A percentile compares a stretch with the other conserved stretches of the same genome.
phyloP scores from a whole-genome alignment of 30 jellyfish, hydroid and myxozoan genomes.

The Hydractinia symbiolongicarpus region DNA sequence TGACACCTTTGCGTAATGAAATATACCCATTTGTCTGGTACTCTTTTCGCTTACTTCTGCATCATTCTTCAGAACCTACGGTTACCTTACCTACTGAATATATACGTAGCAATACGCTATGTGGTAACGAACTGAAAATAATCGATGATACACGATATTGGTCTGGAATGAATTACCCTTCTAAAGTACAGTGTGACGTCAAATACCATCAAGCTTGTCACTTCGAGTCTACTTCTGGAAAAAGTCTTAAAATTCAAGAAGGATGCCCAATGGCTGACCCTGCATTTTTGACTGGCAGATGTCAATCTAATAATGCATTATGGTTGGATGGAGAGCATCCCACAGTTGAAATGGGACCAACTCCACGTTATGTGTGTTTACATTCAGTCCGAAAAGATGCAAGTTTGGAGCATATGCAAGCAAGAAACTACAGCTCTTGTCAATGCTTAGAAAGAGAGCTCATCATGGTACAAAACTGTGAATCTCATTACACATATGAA shows the following conservation, averaged over 20 bases:
- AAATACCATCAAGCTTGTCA: background rate
- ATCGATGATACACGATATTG: background rate
- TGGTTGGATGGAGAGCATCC: constrained; percentile 11
- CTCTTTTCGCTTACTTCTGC: no score
- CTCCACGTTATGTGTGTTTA: constrained; percentile 1
- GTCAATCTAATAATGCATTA: background rate
- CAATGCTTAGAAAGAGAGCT: background rate
- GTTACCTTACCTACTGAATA: no score
- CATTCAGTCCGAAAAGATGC: background rate
- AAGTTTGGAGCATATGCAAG: background rate
- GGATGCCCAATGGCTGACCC: background rate
- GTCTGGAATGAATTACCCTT: background rate
- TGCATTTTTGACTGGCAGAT: background rate
- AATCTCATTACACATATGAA: background rate
- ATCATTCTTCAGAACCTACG: no score
- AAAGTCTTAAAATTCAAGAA: background rate
- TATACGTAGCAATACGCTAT: background rate
- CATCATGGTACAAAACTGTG: background rate
- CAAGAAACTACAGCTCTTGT: background rate
- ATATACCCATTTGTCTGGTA: no score
- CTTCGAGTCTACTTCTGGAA: background rate
- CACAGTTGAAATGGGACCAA: background rate
- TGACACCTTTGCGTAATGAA: no score
- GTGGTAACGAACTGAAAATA: background rate
- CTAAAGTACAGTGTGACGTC: background rate